Conservation (phyloP, 2,113 vertebrate genomes). For the Toxostoma redivivum region DNA sequence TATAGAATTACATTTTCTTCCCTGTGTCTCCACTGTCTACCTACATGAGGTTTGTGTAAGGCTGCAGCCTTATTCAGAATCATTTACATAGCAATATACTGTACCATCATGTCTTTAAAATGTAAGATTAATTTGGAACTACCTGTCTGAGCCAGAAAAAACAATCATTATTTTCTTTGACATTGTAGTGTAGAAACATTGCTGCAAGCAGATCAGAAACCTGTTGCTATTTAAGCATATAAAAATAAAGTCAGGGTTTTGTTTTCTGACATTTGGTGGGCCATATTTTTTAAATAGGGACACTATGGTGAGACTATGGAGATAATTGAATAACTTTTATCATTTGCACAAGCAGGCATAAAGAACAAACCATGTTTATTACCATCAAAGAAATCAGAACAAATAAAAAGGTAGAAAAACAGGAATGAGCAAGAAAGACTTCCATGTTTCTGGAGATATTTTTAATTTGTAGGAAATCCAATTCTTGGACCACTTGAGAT, state of each 20-base stretch:
- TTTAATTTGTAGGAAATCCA: background rate
- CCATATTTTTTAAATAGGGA: background rate
- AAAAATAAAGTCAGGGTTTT: background rate
- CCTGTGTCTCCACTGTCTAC: background rate
- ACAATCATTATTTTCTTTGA: background rate
- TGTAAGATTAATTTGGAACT: background rate
- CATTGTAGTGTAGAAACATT: background rate
- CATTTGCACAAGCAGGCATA: background rate
- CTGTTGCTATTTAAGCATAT: background rate
- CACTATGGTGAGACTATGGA: background rate
- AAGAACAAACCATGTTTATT: background rate
- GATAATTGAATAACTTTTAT: background rate
- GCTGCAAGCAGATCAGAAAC: background rate
- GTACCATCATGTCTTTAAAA: background rate
- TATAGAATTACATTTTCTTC: background rate
- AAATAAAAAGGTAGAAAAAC: background rate
- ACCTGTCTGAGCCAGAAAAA: background rate
- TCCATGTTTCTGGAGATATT: background rate
- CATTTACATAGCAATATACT: background rate
- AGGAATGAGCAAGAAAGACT: background rate
- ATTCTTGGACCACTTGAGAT: background rate
- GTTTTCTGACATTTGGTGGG: background rate
- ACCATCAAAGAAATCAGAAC: slow-evolving; percentile 35
- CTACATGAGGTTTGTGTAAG: background rate
- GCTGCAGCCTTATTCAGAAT: background rate